phyloP scores from a whole-genome alignment of 2,113 vertebrate genomes.

The Daboia siamensis region DNA sequence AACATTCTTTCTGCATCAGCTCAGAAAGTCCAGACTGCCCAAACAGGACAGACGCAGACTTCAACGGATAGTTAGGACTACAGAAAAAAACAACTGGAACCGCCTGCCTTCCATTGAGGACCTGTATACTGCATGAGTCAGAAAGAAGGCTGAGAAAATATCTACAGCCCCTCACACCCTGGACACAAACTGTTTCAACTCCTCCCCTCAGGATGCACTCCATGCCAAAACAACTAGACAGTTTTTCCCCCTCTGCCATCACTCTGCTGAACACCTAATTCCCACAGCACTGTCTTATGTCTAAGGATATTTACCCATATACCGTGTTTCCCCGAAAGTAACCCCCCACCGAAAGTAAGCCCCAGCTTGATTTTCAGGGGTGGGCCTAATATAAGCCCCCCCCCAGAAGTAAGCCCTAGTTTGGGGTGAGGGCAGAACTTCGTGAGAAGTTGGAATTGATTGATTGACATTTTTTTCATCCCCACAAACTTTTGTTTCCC shows the following conservation, averaged over 20 bases:
- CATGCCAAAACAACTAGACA: background rate
- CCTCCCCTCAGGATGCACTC: background rate
- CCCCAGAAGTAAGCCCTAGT: too few relatives aligned
- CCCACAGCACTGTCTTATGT: background rate
- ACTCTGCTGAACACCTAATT: background rate
- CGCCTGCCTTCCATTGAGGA: background rate
- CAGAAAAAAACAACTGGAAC: background rate
- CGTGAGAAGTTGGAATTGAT: too few relatives aligned
- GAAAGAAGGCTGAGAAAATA: background rate
- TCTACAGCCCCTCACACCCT: background rate
- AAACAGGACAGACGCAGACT: background rate
- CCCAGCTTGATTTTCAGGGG: too few relatives aligned
- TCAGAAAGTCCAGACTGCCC: too few relatives aligned
- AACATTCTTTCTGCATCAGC: background rate
- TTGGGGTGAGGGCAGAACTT: too few relatives aligned
- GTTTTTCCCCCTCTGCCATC: background rate
- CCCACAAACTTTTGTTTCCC: too few relatives aligned
- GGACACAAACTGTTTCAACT: background rate
- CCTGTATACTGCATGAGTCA: background rate
- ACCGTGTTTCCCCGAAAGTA: too few relatives aligned
- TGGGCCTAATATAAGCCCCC: too few relatives aligned
- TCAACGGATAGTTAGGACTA: background rate
- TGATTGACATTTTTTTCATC: too few relatives aligned
- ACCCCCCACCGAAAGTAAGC: too few relatives aligned
- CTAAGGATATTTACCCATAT: background rate